phyloP scores from a whole-genome alignment of 1,140 invertebrate species.

The Ruditapes philippinarum region DNA sequence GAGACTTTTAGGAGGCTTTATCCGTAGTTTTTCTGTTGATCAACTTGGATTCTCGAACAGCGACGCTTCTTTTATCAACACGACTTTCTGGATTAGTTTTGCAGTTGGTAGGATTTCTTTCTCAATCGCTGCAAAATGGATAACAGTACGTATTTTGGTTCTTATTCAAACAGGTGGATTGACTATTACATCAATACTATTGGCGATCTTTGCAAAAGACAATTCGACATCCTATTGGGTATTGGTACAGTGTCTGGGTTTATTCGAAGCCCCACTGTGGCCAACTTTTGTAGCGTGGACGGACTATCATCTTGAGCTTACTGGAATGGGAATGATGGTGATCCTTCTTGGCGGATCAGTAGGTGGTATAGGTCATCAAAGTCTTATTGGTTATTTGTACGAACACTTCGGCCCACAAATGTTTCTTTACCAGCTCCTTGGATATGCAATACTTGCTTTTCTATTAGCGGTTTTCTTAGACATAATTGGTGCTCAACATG shows the following conservation, averaged over 20 bases:
- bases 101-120: conserved; percentile 68
- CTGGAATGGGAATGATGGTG: conserved; percentile 73
- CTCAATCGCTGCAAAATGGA: conserved; percentile 70
- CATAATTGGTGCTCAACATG: conserved; percentile 58
- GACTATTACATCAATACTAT: conserved; percentile 46
- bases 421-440: conserved; percentile 72
- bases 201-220: conserved; percentile 68
- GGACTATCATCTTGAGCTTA: conserved; percentile 72
- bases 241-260: conserved; percentile 53
- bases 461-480: conserved; percentile 24
- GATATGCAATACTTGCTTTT: conserved; percentile 43
- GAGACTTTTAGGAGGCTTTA: conserved; percentile 72
- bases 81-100: conserved; percentile 77
- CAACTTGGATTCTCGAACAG: conserved; percentile 64
- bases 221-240: conserved; percentile 65
- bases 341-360: conserved; percentile 69
- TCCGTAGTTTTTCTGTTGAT: conserved; percentile 73
- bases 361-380: conserved; percentile 72
- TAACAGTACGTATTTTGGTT: conserved; percentile 72
- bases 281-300: conserved; percentile 73
- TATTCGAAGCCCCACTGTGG: conserved; percentile 72
- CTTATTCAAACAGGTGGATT: conserved; percentile 68
- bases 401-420: conserved; percentile 67
- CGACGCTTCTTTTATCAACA: conserved; percentile 71
- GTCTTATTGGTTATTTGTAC: conserved; percentile 76